These are phyloP conservation scores for Adela reaumurella DNA, from an alignment of 2,888 invertebrate genomes.

Conservation along the genomic window DNA sequence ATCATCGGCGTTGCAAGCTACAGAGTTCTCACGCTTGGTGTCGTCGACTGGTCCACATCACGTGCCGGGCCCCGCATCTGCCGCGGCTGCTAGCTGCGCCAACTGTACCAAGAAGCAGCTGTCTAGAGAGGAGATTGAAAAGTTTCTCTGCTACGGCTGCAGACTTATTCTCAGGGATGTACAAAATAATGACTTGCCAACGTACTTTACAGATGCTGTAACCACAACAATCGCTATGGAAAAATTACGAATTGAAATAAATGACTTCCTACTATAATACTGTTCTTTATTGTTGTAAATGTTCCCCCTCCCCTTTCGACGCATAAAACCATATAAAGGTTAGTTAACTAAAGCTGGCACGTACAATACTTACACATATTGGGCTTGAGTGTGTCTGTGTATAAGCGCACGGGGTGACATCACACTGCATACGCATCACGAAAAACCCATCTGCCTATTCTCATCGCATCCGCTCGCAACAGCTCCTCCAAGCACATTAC, in stretches of 20 bases:
- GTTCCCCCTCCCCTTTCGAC: no score
- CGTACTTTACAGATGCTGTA: slow-evolving; percentile 15
- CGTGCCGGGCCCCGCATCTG: slow-evolving; percentile 3
- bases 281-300: no score
- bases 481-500: no score
- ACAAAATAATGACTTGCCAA: slow-evolving; percentile 17
- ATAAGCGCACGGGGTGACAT: no score
- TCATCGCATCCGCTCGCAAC: no score
- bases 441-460: no score
- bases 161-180: slow-evolving; percentile 23
- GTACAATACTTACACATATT: no score
- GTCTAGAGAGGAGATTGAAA: slow-evolving; percentile 14
- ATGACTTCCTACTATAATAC: slow-evolving; percentile 24
- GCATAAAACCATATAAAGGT: no score
- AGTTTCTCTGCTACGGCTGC: slow-evolving; percentile 32
- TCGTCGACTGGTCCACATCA: slow-evolving; percentile 19
- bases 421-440: no score
- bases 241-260: slow-evolving; percentile 23
- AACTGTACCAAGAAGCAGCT: slow-evolving; percentile 7
- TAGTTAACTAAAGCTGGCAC: no score
- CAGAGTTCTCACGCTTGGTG: slow-evolving; percentile 53
- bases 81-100: slow-evolving; percentile 7
- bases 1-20: slow-evolving; percentile 59
- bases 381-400: no score
- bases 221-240: slow-evolving; percentile 15